Conservation (phyloP, 2,797 vertebrate species). For the Enoplosus armatus region DNA sequence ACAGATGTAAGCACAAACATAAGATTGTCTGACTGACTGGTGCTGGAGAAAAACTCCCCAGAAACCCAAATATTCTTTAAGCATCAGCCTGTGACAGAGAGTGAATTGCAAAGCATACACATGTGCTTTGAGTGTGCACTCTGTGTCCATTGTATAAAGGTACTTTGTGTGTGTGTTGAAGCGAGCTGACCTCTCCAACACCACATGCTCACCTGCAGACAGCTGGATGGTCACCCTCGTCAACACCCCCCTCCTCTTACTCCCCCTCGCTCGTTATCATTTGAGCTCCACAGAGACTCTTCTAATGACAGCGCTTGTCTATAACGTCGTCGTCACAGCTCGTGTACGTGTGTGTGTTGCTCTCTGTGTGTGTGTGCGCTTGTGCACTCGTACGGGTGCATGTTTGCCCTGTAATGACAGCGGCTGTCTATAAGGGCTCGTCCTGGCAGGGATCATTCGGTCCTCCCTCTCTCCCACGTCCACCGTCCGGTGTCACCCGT, state of each 20-base stretch:
- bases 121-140: background rate
- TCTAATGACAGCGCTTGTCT: slow-evolving; percentile 97
- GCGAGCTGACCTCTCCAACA: slow-evolving; percentile 71
- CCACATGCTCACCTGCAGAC: slow-evolving; percentile 76
- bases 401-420: slow-evolving; percentile 93
- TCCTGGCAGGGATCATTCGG: slow-evolving; percentile 97
- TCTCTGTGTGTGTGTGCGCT: slow-evolving; percentile 36
- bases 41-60: background rate
- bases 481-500: slow-evolving; percentile 91
- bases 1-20: background rate
- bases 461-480: slow-evolving; percentile 71
- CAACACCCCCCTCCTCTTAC: slow-evolving; percentile 37
- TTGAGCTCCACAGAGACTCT: slow-evolving; percentile 91
- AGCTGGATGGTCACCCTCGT: slow-evolving; percentile 70
- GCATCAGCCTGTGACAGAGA: background rate
- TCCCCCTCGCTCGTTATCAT: slow-evolving; percentile 76
- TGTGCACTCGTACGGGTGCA: slow-evolving; percentile 60
- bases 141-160: background rate
- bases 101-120: background rate
- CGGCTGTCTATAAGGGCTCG: slow-evolving; percentile 95
- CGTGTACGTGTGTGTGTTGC: slow-evolving; percentile 56
- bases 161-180: slow-evolving; percentile 25
- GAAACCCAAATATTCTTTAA: background rate
- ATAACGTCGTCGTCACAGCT: slow-evolving; percentile 90
- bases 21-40: background rate